Percentiles rank a stretch among this genome's conserved stretches.
These are phyloP conservation scores for Argyresthia goedartella DNA, from an alignment of 2,888 invertebrate genomes.

Conservation along the genomic window DNA sequence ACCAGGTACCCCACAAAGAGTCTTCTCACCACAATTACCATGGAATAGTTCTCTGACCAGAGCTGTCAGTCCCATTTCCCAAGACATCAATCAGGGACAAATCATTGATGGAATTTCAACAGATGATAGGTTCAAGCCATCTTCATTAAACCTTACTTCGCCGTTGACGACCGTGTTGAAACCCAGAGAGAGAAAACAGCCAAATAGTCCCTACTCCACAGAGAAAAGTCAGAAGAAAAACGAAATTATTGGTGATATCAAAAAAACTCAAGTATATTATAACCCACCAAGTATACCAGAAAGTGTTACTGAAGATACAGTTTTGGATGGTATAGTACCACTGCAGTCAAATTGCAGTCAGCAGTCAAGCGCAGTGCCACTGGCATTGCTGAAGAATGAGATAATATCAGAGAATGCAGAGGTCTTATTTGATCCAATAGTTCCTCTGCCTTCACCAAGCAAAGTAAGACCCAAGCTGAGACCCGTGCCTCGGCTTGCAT, in stretches of 20 bases:
- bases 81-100: no score
- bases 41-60: neutral
- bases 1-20: neutral
- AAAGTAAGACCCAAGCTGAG: constrained; percentile 78
- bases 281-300: constrained; percentile 43
- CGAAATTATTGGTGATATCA: neutral
- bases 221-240: neutral
- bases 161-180: neutral
- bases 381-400: constrained; percentile 48
- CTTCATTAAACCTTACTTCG: no score
- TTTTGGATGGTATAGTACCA: constrained; percentile 57
- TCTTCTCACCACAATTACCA: neutral
- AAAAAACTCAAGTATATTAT: constrained; percentile 18
- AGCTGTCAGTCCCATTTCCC: no score
- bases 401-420: constrained; percentile 59
- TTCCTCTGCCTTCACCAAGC: constrained; percentile 67
- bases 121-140: no score
- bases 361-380: constrained; percentile 31
- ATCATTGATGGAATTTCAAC: no score
- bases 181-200: neutral
- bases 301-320: constrained; percentile 31
- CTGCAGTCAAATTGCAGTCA: constrained; percentile 27
- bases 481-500: constrained; percentile 74
- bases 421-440: constrained; percentile 59
- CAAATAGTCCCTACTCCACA: neutral